Evolutionary conservation across 2,113 vertebrate species (phyloP).

Genomic region (mouse (Mus musculus)): DNA sequence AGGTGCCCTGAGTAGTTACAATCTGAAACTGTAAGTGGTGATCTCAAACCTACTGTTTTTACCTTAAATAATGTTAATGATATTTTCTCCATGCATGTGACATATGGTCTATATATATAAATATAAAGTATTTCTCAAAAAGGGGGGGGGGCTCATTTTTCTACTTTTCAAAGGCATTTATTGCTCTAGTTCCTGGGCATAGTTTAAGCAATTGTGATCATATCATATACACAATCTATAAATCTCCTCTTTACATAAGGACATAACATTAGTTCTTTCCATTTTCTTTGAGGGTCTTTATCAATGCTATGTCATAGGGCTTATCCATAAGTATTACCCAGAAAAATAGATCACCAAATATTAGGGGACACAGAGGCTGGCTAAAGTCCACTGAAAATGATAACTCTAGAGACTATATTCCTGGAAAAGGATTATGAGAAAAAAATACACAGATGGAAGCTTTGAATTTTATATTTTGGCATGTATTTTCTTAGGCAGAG

Average conservation of each 20-base stretch:
- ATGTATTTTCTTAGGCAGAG: background rate
- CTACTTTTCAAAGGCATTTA: background rate
- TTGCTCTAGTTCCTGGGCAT: background rate
- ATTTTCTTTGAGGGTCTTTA: background rate
- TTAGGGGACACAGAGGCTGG: background rate
- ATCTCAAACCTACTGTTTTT: background rate
- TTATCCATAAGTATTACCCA: background rate
- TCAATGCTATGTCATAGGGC: background rate
- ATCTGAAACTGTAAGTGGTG: background rate
- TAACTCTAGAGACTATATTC: background rate
- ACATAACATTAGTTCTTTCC: background rate
- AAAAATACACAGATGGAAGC: background rate
- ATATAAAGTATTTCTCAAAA: conserved; percentile 31
- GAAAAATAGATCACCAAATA: background rate
- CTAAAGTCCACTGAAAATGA: conserved; percentile 31
- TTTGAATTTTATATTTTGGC: conserved; percentile 26
- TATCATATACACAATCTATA: background rate
- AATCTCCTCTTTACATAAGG: background rate
- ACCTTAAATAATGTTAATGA: conserved; percentile 1
- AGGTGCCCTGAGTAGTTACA: background rate
- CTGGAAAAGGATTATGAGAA: conserved; percentile 56
- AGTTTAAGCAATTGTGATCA: background rate
- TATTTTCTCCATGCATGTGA: background rate
- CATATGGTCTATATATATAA: background rate
- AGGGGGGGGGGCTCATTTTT: background rate